A percentile compares a stretch with the other conserved stretches of the same genome.
These are phyloP conservation scores for Apocheima hispidaria DNA, from an alignment of 2,888 invertebrate genomes.

Conservation along the genomic window DNA sequence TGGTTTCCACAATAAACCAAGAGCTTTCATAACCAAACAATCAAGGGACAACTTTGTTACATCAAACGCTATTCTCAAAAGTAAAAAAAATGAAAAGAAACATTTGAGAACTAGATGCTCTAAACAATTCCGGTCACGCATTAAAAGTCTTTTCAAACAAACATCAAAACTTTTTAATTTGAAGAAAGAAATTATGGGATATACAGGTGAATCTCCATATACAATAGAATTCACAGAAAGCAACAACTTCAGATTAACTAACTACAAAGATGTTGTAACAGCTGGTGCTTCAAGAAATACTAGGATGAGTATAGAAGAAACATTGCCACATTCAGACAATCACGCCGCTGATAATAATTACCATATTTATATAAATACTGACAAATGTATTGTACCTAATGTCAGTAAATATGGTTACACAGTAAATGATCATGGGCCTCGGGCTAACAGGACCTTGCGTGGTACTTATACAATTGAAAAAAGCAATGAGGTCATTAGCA, in stretches of 20 bases:
- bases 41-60: slow-evolving; percentile 58
- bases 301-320: slow-evolving; percentile 15
- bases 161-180: slow-evolving; percentile 26
- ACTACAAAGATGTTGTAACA: slow-evolving; percentile 1
- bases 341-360: not conserved
- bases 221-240: slow-evolving; percentile 54
- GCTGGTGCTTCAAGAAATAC: not conserved
- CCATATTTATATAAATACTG: slow-evolving; percentile 17
- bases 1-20: slow-evolving; percentile 29
- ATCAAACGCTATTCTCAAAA: slow-evolving; percentile 29
- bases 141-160: slow-evolving; percentile 30
- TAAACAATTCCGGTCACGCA: slow-evolving; percentile 22
- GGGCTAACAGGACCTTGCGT: slow-evolving; percentile 7
- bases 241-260: slow-evolving; percentile 16
- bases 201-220: slow-evolving; percentile 43
- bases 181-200: slow-evolving; percentile 20
- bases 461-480: slow-evolving; percentile 32
- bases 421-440: slow-evolving; percentile 3
- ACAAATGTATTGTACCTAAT: slow-evolving; percentile 24
- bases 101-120: not conserved
- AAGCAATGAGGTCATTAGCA: not conserved
- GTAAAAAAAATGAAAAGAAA: slow-evolving; percentile 8
- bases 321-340: slow-evolving; percentile 17
- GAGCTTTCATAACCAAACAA: slow-evolving; percentile 54
- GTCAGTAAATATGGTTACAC: slow-evolving; percentile 4